These are phyloP conservation scores for Crax fasciolata DNA, from an alignment of 2,797 vertebrate species.

Conservation along the genomic window DNA sequence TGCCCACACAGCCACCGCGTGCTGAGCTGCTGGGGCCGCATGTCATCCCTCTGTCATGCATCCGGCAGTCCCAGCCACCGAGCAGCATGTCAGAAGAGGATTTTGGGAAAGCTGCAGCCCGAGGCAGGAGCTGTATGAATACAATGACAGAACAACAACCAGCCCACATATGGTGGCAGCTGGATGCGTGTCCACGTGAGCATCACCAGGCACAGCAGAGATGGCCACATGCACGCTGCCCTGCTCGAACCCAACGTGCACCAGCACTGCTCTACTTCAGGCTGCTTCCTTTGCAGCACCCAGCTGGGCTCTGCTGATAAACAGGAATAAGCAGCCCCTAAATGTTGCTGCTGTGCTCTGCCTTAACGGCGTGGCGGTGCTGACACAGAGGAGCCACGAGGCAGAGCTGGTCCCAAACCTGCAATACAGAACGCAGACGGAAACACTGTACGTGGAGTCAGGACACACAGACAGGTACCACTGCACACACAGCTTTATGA, in stretches of 20 bases:
- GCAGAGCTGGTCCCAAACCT: conserved; percentile 36
- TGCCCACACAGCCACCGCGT: not conserved
- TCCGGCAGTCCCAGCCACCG: not conserved
- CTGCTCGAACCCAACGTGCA: not conserved
- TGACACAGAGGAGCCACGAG: not conserved
- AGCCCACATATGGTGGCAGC: rapidly evolving
- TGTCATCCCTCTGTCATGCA: rapidly evolving
- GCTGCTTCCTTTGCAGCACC: not conserved
- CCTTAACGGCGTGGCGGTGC: not conserved
- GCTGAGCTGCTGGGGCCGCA: not conserved
- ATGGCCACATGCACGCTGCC: not conserved
- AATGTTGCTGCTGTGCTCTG: not conserved
- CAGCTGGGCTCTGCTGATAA: not conserved
- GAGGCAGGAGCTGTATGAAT: conserved; percentile 9
- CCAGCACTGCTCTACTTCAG: not conserved
- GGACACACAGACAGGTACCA: not conserved
- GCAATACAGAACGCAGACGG: conserved; percentile 53
- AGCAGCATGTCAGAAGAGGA: conserved; percentile 7
- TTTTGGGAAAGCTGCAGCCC: not conserved
- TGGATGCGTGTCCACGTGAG: not conserved
- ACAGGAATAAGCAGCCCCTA: not conserved
- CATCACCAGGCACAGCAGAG: not conserved
- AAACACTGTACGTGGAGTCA: conserved; percentile 46
- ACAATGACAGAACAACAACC: not conserved
- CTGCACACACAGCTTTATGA: not conserved